Conservation (phyloP, 92 coral and sea anemone genomes). For the Isaurus tuberculatus region DNA sequence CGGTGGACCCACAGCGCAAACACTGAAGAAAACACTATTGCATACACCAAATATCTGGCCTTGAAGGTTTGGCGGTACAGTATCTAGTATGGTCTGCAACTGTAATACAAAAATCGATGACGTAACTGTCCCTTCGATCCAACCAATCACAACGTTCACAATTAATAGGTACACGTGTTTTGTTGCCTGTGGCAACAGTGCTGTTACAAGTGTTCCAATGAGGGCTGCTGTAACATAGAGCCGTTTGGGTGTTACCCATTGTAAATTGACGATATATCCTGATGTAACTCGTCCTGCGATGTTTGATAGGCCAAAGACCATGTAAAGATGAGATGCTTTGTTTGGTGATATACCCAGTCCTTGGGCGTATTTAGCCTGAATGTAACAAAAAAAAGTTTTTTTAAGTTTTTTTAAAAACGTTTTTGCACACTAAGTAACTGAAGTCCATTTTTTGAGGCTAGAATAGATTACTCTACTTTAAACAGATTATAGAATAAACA, state of each 20-base stretch:
- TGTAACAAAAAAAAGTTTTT: not conserved
- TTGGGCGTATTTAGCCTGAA: slow-evolving; percentile 21
- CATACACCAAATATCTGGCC: not conserved
- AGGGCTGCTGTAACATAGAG: not conserved
- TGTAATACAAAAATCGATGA: not conserved
- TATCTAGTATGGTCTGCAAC: not conserved
- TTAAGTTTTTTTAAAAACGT: too few relatives aligned
- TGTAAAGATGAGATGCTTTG: not conserved
- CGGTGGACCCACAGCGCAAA: not conserved
- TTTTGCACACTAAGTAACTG: too few relatives aligned
- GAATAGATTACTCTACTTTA: too few relatives aligned
- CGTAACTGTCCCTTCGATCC: not conserved
- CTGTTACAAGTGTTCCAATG: not conserved
- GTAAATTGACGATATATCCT: not conserved
- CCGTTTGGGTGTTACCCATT: not conserved
- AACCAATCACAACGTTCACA: not conserved
- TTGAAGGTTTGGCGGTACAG: slow-evolving; percentile 3
- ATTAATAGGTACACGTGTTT: not conserved
- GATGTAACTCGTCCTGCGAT: slow-evolving; percentile 7
- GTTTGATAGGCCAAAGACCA: not conserved
- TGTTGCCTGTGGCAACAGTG: not conserved
- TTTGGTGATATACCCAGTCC: not conserved
- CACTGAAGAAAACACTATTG: not conserved
- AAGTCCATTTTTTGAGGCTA: too few relatives aligned
- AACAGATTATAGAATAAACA: too few relatives aligned